These are phyloP conservation scores for Lasioglossum calceatum DNA, from an alignment of 2,888 invertebrate genomes.

Conservation along the genomic window DNA sequence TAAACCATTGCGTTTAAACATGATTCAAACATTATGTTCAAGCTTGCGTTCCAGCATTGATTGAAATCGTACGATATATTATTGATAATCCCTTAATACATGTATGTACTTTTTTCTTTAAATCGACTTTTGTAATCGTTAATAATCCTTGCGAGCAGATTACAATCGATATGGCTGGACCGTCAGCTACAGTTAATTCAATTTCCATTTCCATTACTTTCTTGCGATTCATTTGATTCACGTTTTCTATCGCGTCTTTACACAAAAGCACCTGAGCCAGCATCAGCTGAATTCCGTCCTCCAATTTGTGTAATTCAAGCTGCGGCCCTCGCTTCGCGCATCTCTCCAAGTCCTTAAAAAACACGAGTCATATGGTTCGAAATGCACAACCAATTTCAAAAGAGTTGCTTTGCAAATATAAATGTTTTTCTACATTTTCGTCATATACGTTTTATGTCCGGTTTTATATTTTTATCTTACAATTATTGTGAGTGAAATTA, in stretches of 20 bases:
- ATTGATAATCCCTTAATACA: neutral
- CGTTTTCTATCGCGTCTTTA: neutral
- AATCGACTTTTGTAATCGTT: neutral
- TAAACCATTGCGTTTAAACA: too few relatives aligned
- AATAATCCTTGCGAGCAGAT: neutral
- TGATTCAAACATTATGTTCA: too few relatives aligned
- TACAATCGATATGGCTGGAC: neutral
- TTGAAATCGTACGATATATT: neutral
- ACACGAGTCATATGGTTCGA: neutral
- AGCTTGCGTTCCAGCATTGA: too few relatives aligned
- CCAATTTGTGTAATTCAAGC: conserved; percentile 1
- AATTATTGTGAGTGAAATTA: too few relatives aligned
- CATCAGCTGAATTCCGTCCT: neutral
- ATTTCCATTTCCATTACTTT: neutral
- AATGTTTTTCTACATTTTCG: neutral
- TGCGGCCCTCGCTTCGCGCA: neutral
- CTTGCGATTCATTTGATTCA: neutral
- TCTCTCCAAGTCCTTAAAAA: neutral
- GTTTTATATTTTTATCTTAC: too few relatives aligned
- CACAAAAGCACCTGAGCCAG: neutral
- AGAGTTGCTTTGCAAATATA: too few relatives aligned
- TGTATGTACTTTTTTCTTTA: too few relatives aligned
- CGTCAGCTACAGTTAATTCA: neutral
- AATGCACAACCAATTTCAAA: neutral
- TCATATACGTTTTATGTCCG: too few relatives aligned